Evolutionary conservation across 2,888 invertebrate species (phyloP).

Genomic region (Euspilapteryx auroguttella): DNA sequence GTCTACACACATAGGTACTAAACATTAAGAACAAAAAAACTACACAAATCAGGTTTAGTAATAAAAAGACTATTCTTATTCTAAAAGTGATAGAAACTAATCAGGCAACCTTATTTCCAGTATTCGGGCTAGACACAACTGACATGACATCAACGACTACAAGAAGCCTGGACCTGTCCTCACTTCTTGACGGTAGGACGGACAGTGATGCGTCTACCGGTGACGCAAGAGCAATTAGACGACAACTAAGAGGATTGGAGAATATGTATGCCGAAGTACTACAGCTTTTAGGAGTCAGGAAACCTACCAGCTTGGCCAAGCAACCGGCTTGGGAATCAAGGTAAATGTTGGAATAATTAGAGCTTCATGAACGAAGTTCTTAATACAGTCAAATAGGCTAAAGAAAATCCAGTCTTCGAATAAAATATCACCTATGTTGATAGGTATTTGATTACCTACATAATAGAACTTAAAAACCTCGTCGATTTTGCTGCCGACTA

Average conservation of each 20-base stretch:
- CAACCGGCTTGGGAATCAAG: slow-evolving; percentile 57
- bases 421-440: too few species aligned
- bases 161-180: slow-evolving; percentile 74
- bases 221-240: slow-evolving; percentile 76
- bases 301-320: slow-evolving; percentile 21
- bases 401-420: not conserved
- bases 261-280: slow-evolving; percentile 85
- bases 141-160: slow-evolving; percentile 81
- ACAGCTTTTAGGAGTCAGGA: slow-evolving; percentile 40
- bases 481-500: too few species aligned
- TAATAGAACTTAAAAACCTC: too few species aligned
- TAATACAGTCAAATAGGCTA: not conserved
- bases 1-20: too few species aligned
- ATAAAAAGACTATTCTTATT: too few species aligned
- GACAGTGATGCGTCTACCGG: slow-evolving; percentile 77
- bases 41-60: too few species aligned
- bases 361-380: not conserved
- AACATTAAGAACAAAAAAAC: too few species aligned
- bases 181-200: slow-evolving; percentile 74
- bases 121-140: slow-evolving; percentile 72
- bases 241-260: slow-evolving; percentile 81
- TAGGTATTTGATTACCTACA: too few species aligned
- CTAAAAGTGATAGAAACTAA: too few species aligned
- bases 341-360: slow-evolving; percentile 9
- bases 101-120: too few species aligned